These are phyloP conservation scores for Drosophila neocordata DNA, from an alignment of 1,140 invertebrate genomes.

Conservation along the genomic window DNA sequence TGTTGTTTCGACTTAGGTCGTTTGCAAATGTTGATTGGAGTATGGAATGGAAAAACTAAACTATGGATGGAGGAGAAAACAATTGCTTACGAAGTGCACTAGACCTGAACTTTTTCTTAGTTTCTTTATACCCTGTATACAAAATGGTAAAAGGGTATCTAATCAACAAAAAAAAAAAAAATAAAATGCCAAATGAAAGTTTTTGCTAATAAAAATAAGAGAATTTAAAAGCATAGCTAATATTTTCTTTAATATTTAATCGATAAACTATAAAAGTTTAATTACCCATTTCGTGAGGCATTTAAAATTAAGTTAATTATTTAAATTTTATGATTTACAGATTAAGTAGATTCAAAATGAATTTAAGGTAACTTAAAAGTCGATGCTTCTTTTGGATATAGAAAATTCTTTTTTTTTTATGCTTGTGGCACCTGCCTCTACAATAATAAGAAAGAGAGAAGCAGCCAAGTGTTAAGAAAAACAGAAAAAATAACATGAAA, in stretches of 20 bases:
- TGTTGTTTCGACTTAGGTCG: slow-evolving; percentile 29
- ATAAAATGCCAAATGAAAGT: too few species aligned
- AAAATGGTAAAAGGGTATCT: slow-evolving; percentile 24
- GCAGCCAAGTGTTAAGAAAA: slow-evolving; percentile 8
- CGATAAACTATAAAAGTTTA: too few species aligned
- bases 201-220: too few species aligned
- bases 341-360: too few species aligned
- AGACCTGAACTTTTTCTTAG: slow-evolving; percentile 61
- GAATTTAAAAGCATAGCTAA: too few species aligned
- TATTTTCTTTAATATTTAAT: too few species aligned
- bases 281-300: too few species aligned
- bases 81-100: slow-evolving; percentile 60
- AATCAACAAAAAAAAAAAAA: too few species aligned
- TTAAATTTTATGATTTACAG: too few species aligned
- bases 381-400: background rate
- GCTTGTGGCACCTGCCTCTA: background rate
- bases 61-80: slow-evolving; percentile 34
- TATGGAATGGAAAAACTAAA: slow-evolving; percentile 18
- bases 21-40: background rate
- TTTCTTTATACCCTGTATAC: slow-evolving; percentile 25
- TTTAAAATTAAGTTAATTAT: too few species aligned
- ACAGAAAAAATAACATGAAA: slow-evolving; percentile 1
- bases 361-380: slow-evolving; percentile 8
- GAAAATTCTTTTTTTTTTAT: background rate
- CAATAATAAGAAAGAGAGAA: slow-evolving; percentile 1